Evolutionary conservation across 1,140 invertebrate genomes (phyloP).

Genomic region (Ptiloglossa arizonensis): DNA sequence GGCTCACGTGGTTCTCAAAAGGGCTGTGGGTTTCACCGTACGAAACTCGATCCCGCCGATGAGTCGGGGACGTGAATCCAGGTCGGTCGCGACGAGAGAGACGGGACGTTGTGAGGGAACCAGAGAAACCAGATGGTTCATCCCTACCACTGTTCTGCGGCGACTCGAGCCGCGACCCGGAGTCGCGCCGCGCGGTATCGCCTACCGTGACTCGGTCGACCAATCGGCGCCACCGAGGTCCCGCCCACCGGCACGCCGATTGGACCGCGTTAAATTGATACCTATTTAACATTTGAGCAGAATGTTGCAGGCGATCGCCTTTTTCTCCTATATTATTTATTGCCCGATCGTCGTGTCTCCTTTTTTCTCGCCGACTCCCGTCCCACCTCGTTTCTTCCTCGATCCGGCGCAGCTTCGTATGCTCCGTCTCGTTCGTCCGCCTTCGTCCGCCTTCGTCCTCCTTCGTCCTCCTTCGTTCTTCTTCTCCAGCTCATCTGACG

Average conservation of each 20-base stretch:
- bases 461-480: conserved; percentile 50
- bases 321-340: conserved; percentile 79
- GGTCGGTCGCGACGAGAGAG: conserved; percentile 62
- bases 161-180: conserved; percentile 43
- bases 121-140: conserved; percentile 73
- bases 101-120: conserved; percentile 63
- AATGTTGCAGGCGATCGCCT: conserved; percentile 77
- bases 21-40: conserved; percentile 16
- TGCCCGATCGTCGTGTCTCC: conserved; percentile 71
- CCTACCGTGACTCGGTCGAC: conserved; percentile 41
- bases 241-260: conserved; percentile 70
- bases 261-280: conserved; percentile 78
- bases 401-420: conserved; percentile 28
- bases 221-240: conserved; percentile 55
- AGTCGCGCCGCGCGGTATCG: conserved; percentile 38
- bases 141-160: conserved; percentile 59
- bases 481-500: not conserved
- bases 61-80: conserved; percentile 53
- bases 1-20: conserved; percentile 34
- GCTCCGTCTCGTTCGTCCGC: conserved; percentile 50
- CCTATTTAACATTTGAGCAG: conserved; percentile 80
- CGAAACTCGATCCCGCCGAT: conserved; percentile 31
- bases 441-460: conserved; percentile 50
- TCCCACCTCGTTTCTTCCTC: conserved; percentile 22
- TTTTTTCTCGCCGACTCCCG: conserved; percentile 55